Percentiles rank a stretch among this genome's conserved stretches.
phyloP scores from a whole-genome alignment of 2,797 vertebrate genomes.

The Trachops cirrhosus region DNA sequence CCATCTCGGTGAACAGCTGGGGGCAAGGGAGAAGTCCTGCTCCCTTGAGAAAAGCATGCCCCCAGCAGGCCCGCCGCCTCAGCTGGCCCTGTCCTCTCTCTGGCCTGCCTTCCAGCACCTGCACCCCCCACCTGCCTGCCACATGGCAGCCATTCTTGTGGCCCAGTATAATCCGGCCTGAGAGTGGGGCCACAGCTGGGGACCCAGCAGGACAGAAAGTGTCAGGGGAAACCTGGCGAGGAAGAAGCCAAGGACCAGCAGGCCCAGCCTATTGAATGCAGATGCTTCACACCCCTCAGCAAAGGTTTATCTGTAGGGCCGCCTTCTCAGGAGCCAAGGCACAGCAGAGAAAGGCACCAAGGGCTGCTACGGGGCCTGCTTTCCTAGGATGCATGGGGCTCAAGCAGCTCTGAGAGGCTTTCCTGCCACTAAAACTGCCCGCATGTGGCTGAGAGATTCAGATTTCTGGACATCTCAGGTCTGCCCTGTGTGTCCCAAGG shows the following conservation, averaged over 20 bases:
- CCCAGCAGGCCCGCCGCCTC: neutral
- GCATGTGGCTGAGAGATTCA: accelerated
- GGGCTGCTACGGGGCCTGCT: accelerated
- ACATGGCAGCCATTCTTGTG: neutral
- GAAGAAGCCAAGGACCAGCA: too few species aligned
- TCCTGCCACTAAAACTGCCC: neutral
- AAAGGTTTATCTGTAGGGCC: neutral
- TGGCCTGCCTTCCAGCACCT: neutral
- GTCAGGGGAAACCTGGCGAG: accelerated
- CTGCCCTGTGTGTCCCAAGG: neutral
- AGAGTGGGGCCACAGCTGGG: neutral
- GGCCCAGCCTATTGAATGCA: neutral
- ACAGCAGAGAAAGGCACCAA: accelerated
- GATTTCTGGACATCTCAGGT: neutral
- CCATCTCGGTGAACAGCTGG: neutral
- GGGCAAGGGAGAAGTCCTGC: neutral
- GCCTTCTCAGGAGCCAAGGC: neutral
- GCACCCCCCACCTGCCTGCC: accelerated
- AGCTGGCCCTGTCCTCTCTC: neutral
- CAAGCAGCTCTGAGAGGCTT: neutral
- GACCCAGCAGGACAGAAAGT: neutral
- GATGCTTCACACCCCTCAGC: neutral
- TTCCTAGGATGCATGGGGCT: accelerated
- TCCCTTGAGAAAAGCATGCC: neutral
- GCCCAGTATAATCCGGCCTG: neutral